Evolutionary conservation across 2,797 vertebrate species (phyloP).

Genomic region (Leuciscus waleckii): DNA sequence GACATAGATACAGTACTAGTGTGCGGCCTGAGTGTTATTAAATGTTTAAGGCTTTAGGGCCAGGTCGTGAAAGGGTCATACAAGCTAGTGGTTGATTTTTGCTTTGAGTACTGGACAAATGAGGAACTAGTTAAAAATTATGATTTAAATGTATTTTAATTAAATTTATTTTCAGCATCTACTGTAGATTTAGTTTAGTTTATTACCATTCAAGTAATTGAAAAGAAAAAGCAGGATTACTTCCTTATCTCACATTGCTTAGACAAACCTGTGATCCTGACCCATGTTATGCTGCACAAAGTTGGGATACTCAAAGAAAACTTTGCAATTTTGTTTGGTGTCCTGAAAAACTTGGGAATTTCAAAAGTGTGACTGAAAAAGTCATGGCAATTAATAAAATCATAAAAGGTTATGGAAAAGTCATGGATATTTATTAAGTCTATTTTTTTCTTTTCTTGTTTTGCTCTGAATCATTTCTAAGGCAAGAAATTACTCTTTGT

Average conservation of each 20-base stretch:
- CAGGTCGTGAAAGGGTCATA: background rate
- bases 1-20: constrained; percentile 24
- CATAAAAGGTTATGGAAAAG: background rate
- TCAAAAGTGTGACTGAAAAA: background rate
- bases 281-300: background rate
- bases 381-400: background rate
- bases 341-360: background rate
- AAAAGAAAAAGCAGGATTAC: background rate
- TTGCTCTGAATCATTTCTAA: background rate
- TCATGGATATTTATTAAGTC: background rate
- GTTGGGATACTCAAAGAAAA: background rate
- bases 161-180: background rate
- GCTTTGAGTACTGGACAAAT: background rate
- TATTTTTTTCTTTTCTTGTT: background rate
- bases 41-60: constrained; percentile 1
- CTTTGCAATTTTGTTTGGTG: background rate
- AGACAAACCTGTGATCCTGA: background rate
- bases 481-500: background rate
- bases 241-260: background rate
- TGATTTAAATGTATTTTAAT: background rate
- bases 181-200: background rate
- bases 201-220: background rate
- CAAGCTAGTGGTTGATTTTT: constrained; percentile 2
- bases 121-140: background rate
- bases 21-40: constrained; percentile 1